Conservation (phyloP, 2,113 vertebrate species). For the Cheirogaleus medius region DNA sequence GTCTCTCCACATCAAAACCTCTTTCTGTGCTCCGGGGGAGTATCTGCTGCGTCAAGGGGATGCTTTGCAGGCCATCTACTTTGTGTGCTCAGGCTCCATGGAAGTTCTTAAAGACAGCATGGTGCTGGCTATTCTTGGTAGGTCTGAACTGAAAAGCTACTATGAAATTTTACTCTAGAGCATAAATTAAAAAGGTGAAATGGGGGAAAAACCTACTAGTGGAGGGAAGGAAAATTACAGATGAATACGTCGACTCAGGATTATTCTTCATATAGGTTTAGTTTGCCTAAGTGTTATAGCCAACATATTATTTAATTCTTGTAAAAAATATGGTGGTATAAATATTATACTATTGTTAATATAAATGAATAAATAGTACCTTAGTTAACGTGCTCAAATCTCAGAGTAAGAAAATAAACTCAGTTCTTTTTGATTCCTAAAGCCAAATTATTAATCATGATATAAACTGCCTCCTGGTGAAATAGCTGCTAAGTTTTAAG, state of each 20-base stretch:
- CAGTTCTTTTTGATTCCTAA: not conserved
- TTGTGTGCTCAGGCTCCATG: conserved; percentile 99
- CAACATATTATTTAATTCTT: not conserved
- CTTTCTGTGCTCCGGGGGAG: conserved; percentile 98
- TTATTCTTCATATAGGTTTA: not conserved
- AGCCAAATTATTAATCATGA: not conserved
- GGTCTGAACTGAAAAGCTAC: conserved; percentile 50
- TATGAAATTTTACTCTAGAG: not conserved
- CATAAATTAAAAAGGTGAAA: not conserved
- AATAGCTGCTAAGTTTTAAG: not conserved
- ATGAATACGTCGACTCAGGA: not conserved
- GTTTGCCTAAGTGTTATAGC: not conserved
- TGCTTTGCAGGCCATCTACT: conserved; percentile 98
- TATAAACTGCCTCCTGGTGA: not conserved
- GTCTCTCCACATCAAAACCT: conserved; percentile 98
- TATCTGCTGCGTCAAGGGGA: conserved; percentile 97
- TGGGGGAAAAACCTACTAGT: rapidly evolving
- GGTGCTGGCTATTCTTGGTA: conserved; percentile 98
- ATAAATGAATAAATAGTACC: not conserved
- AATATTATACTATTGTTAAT: not conserved
- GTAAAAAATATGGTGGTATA: not conserved
- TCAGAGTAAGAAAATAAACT: not conserved
- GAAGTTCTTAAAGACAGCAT: conserved; percentile 98
- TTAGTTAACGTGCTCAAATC: not conserved
- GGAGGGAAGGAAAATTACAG: not conserved